A percentile compares a stretch with the other conserved stretches of the same genome.
phyloP scores from a whole-genome alignment of 1,140 invertebrate genomes.

The Leptinotarsa undecemlineata region DNA sequence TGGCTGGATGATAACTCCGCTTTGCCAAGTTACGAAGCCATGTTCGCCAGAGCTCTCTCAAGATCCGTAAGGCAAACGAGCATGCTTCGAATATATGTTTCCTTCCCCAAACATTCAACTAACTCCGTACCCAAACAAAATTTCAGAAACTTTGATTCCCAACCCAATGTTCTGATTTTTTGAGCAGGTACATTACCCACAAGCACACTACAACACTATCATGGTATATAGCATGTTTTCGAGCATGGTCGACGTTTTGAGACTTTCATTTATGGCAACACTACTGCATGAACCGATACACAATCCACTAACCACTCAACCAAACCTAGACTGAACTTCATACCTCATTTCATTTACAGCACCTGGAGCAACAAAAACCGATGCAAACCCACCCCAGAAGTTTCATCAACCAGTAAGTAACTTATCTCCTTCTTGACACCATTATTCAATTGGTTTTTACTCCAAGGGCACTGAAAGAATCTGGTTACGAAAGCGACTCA shows the following conservation, averaged over 20 bases:
- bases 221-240: conserved; percentile 15
- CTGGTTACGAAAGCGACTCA: conserved; percentile 88
- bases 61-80: conserved; percentile 61
- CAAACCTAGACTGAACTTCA: conserved; percentile 9
- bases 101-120: background rate
- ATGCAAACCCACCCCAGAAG: conserved; percentile 64
- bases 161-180: background rate
- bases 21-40: conserved; percentile 66
- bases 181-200: background rate
- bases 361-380: conserved; percentile 65
- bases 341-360: conserved; percentile 57
- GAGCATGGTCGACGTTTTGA: conserved; percentile 13
- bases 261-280: background rate
- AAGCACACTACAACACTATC: background rate
- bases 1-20: conserved; percentile 70
- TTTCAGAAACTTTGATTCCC: background rate
- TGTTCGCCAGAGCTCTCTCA: conserved; percentile 65
- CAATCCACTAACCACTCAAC: background rate
- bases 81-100: conserved; percentile 11
- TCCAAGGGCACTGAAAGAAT: conserved; percentile 78
- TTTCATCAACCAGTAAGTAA: conserved; percentile 73
- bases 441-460: background rate
- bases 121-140: background rate
- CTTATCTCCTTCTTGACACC: background rate
- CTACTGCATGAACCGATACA: conserved; percentile 14